A percentile compares a stretch with the other conserved stretches of the same genome.
These are phyloP conservation scores for Thalassarche chlororhynchos DNA, from an alignment of 2,113 vertebrate genomes.

Conservation along the genomic window DNA sequence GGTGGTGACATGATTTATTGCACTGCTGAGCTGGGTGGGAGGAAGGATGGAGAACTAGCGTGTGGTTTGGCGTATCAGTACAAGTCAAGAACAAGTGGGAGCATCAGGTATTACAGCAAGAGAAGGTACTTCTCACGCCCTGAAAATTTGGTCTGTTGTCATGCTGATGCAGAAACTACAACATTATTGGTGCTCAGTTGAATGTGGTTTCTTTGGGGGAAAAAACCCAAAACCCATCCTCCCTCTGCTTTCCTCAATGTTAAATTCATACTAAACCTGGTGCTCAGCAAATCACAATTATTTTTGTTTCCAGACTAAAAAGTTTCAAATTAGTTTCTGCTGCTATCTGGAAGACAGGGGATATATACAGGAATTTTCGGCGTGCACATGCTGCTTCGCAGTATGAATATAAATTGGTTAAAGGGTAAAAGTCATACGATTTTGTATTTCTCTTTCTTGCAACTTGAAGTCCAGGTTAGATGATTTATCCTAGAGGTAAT, in stretches of 20 bases:
- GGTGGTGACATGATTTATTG: conserved; percentile 53
- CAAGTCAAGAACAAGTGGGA: not conserved
- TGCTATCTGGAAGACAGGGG: not conserved
- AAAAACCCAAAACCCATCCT: not conserved
- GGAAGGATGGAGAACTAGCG: not conserved
- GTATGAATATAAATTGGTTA: not conserved
- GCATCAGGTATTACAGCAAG: not conserved
- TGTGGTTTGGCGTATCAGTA: not conserved
- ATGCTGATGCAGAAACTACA: not conserved
- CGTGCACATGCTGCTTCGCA: not conserved
- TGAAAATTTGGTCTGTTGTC: not conserved
- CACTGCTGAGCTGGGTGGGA: not conserved
- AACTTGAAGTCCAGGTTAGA: not conserved
- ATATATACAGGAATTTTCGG: not conserved
- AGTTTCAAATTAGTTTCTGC: not conserved
- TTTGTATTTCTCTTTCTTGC: not conserved
- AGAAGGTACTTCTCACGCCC: not conserved
- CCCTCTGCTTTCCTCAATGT: not conserved
- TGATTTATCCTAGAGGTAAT: not conserved
- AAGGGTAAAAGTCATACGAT: not conserved
- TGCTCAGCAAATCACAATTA: not conserved
- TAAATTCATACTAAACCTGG: not conserved
- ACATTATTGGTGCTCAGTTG: not conserved
- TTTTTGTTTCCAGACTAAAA: not conserved
- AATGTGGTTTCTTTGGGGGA: not conserved